Evolutionary conservation across 2,888 invertebrate genomes (phyloP), one percentile per base, ranked within the genome.

Genomic region (Chrysolina americana): DNA sequence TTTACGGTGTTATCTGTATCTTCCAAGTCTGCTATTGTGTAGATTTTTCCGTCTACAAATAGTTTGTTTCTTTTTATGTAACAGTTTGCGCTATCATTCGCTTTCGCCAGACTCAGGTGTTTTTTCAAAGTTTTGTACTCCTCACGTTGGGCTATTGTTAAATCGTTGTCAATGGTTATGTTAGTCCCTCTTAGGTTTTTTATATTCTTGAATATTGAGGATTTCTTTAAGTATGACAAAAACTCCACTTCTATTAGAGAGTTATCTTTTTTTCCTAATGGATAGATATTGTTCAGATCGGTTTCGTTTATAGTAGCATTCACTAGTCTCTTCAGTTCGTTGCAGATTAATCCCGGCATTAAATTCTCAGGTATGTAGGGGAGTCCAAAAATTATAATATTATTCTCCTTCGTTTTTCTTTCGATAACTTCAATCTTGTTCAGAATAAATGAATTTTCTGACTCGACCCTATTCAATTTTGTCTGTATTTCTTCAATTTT

Each of bases 351-450:
- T 48, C 15, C 48, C 9, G 48, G 48, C 48, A 17, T 63, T 63
- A 63, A 28, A 4, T 63, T 6, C 15, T 63, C 36, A 6, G 63
- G 63, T 63, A n/a, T 63, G 15, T 28, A 28, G 28, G 15, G 6
- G 11, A 63, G 63, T 41, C 23, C 23, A 63, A 63, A 23, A 63
- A 63, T 59, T 19, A 59, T 19, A 17, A 59, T 28, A 28, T 63
- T 63, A 63, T 63, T 63, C 13, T 63, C 36, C 17, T 23, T 36
- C 63, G 36, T 36, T 63, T 28, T 28, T 63, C 36, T 63, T 36
- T 63, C 63, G 3, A 63, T 63, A 36, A n/a, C 11, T 11, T 63
- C 63, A 63, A 63, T 63, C 41, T 36, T 28, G 17, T 63, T 63
- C 36, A 28, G 28, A 11, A 63, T 63, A 28, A 28, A 19, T 36